These are phyloP conservation scores for Crocidura indochinensis DNA, from an alignment of 2,797 vertebrate genomes.

Conservation along the genomic window DNA sequence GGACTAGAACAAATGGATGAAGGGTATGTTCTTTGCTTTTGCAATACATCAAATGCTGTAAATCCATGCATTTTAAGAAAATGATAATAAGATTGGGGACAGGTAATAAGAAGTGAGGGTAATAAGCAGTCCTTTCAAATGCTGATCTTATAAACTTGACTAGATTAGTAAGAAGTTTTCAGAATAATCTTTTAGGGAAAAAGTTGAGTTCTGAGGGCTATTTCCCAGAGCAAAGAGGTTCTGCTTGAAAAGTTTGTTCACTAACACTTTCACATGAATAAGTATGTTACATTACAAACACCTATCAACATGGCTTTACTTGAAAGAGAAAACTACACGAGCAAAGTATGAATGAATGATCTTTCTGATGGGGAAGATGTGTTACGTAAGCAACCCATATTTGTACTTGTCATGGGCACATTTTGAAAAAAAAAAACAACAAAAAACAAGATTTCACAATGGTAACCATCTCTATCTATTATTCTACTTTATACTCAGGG, in stretches of 20 bases:
- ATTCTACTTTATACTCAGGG: neutral
- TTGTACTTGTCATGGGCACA: slow-evolving; percentile 17
- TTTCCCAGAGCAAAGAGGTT: neutral
- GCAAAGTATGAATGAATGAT: slow-evolving; percentile 27
- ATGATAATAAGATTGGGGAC: neutral
- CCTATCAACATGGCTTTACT: slow-evolving; percentile 3
- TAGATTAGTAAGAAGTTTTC: slow-evolving; percentile 54
- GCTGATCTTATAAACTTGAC: slow-evolving; percentile 55
- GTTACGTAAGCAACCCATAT: neutral
- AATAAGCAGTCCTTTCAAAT: slow-evolving; percentile 37
- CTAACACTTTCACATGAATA: slow-evolving; percentile 40
- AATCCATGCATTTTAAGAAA: slow-evolving; percentile 35
- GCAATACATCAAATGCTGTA: slow-evolving; percentile 69
- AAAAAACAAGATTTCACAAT: slow-evolving; percentile 47
- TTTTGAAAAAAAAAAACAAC: slow-evolving; percentile 22
- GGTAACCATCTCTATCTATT: slow-evolving; percentile 12
- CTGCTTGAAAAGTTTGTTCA: slow-evolving; percentile 41
- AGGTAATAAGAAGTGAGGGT: neutral
- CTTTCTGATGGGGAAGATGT: slow-evolving; percentile 17
- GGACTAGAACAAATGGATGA: slow-evolving; percentile 62
- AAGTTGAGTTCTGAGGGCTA: slow-evolving; percentile 18
- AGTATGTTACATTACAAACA: slow-evolving; percentile 60
- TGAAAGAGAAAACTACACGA: slow-evolving; percentile 39
- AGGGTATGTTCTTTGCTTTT: slow-evolving; percentile 67
- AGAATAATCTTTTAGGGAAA: slow-evolving; percentile 1